Base-by-base conservation (phyloP, 2,888 invertebrate species). In the Brachylomia viminalis region DNA sequence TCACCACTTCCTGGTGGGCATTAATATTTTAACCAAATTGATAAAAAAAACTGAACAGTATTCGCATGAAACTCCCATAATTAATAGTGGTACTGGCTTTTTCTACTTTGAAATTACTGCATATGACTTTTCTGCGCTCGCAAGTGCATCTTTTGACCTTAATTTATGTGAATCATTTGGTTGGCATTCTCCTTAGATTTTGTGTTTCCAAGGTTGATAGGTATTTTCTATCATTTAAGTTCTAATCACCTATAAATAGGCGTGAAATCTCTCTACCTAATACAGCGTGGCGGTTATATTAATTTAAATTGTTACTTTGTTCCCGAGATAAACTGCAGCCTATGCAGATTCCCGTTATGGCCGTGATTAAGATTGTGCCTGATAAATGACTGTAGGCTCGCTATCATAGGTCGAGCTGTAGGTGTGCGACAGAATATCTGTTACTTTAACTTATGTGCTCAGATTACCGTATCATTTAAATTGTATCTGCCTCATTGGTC, bases 391-490 rank as follows among this genome's bases (percentile, higher is more conserved):
- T 82, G 62, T 61, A 82, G 83, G 71, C 79, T 59, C 54, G 27
- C 79, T 74, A 82, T 78, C 83, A 82, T 83, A 83, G 82, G 78
- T 78, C 83, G 80, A 56, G 30, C 71, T 82, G 83, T 82, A 82
- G 82, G 82, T 82, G 82, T 82, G 71, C 73, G 82, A 82, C 79
- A 38, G 82, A 82, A 82, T 78, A 82, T 83, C 82, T 83, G 83
- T 83, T 82, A 82, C 64, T 71, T 75, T 82, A 82, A 82, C 71
- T 83, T 83, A 83, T 82, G 83, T 83, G 74, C 64, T 83, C 74
- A 82, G 82, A 82, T 82, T 82, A 83, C 83, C 79, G 82, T 82
- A 83, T 83, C 83, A 74, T 79, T 82, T 78, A 77, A 82, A 82
- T 82, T 73, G 82, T 82, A 78, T 82, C 71, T 73, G 82, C 81